Evolutionary conservation across 2,888 invertebrate genomes (phyloP).

Genomic region (Endotricha flammealis): DNA sequence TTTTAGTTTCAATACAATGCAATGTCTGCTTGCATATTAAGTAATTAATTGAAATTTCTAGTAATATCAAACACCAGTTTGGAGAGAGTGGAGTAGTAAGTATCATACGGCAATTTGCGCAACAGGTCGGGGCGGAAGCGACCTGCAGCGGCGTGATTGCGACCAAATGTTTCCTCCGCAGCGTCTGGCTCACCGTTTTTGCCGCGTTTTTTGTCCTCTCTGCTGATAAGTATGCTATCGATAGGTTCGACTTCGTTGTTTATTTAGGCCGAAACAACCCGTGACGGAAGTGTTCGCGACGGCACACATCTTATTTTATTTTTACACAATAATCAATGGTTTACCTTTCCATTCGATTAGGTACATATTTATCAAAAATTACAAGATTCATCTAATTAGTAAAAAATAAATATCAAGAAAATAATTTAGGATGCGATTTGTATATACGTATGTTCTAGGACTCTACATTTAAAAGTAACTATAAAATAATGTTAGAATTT

Average conservation of each 20-base stretch:
- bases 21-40: too few relatives aligned
- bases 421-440: too few relatives aligned
- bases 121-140: slow-evolving; percentile 78
- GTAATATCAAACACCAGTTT: too few relatives aligned
- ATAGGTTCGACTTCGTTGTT: slow-evolving; percentile 64
- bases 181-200: slow-evolving; percentile 66
- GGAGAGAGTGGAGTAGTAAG: slow-evolving; percentile 6
- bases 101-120: slow-evolving; percentile 59
- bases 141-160: slow-evolving; percentile 73
- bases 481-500: slow-evolving; percentile 13
- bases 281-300: slow-evolving; percentile 60
- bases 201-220: slow-evolving; percentile 58
- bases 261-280: slow-evolving; percentile 66
- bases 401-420: too few relatives aligned
- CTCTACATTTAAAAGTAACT: too few relatives aligned
- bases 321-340: slow-evolving; percentile 16
- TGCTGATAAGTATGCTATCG: slow-evolving; percentile 74
- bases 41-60: too few relatives aligned
- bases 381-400: too few relatives aligned
- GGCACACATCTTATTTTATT: slow-evolving; percentile 7
- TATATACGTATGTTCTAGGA: too few relatives aligned
- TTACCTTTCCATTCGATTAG: slow-evolving; percentile 17
- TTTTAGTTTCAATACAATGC: too few relatives aligned
- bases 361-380: too few relatives aligned
- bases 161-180: slow-evolving; percentile 75